These are phyloP conservation scores for Lates japonicus DNA, from an alignment of 2,797 vertebrate genomes.

Conservation along the genomic window DNA sequence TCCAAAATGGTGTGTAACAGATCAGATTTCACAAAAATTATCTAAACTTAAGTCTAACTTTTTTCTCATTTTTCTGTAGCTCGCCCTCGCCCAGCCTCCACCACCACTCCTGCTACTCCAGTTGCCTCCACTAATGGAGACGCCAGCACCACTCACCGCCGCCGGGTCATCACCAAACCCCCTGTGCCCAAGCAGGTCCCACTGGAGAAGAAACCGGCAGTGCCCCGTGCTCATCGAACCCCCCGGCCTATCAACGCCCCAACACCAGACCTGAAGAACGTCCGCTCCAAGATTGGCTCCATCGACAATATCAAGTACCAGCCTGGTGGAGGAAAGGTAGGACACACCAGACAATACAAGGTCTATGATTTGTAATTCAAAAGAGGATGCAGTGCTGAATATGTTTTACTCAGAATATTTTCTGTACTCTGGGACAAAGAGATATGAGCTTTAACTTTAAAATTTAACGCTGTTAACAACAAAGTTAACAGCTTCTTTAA, in stretches of 20 bases:
- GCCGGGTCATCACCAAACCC: conserved; percentile 86
- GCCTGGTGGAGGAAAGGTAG: conserved; percentile 98
- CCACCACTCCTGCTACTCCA: conserved; percentile 72
- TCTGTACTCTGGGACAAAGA: not conserved
- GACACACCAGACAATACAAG: conserved; percentile 11
- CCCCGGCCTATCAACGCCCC: conserved; percentile 83
- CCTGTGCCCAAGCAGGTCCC: conserved; percentile 84
- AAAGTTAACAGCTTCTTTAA: not conserved
- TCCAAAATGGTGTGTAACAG: not conserved
- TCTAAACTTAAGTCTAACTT: not conserved
- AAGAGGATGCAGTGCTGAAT: not conserved
- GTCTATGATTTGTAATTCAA: conserved; percentile 34
- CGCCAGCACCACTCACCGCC: conserved; percentile 65
- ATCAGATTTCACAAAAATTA: not conserved
- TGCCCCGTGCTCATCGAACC: conserved; percentile 82
- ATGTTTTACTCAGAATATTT: not conserved
- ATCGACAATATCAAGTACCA: conserved; percentile 99
- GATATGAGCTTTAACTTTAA: too few species aligned
- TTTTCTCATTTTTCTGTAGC: conserved; percentile 46
- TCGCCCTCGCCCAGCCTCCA: conserved; percentile 72
- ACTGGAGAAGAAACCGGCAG: conserved; percentile 85
- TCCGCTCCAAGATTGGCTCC: conserved; percentile 98
- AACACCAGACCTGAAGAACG: conserved; percentile 92
- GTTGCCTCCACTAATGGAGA: conserved; percentile 79
- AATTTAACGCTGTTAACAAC: not conserved